These are phyloP conservation scores for Cygnus atratus DNA, from an alignment of 2,113 vertebrate genomes.

Conservation along the genomic window DNA sequence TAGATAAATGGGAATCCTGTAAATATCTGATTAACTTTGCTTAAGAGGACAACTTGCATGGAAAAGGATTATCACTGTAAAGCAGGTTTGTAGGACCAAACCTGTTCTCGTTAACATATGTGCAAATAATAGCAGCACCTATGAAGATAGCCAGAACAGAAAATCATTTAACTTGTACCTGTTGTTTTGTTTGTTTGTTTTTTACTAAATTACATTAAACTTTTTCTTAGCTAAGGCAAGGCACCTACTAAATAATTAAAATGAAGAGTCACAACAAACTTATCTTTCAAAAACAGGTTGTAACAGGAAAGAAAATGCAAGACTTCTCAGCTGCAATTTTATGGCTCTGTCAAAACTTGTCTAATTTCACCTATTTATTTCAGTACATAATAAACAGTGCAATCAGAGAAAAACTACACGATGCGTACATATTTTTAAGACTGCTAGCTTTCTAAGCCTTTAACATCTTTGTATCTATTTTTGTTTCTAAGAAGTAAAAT, in stretches of 20 bases:
- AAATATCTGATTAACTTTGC: not conserved
- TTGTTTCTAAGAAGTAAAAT: conserved; percentile 5
- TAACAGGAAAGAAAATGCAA: conserved; percentile 39
- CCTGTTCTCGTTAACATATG: not conserved
- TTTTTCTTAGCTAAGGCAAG: conserved; percentile 20
- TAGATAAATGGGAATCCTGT: not conserved
- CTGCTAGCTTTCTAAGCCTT: not conserved
- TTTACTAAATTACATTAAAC: conserved; percentile 5
- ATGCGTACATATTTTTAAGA: conserved; percentile 1
- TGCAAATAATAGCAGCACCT: conserved; percentile 3
- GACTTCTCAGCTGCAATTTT: conserved; percentile 10
- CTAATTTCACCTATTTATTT: conserved; percentile 37
- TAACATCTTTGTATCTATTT: conserved; percentile 12
- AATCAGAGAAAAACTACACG: not conserved
- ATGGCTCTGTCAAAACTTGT: conserved; percentile 1
- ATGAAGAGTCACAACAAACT: conserved; percentile 35
- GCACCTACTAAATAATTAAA: conserved; percentile 48
- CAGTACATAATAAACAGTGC: not conserved
- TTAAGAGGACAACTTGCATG: not conserved
- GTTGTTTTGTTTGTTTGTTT: not conserved
- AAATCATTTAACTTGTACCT: conserved; percentile 5
- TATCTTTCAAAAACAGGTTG: conserved; percentile 37
- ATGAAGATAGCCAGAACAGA: not conserved
- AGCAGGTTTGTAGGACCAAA: not conserved
- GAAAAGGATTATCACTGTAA: not conserved